phyloP scores from a whole-genome alignment of 2,888 invertebrate species.

The Macrosiphum euphorbiae region DNA sequence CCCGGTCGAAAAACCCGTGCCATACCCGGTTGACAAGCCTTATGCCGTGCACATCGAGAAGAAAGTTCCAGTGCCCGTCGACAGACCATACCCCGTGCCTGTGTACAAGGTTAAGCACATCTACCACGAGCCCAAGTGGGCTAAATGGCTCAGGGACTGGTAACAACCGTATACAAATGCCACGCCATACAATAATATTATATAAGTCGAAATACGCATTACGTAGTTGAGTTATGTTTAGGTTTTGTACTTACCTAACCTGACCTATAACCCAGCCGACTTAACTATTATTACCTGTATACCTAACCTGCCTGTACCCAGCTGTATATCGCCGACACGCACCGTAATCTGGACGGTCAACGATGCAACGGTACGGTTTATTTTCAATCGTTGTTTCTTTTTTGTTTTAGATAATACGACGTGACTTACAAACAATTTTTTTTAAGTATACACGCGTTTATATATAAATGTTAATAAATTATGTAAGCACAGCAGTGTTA shows the following conservation, averaged over 20 bases:
- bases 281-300: not conserved
- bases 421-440: not conserved
- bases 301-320: not conserved
- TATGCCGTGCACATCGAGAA: conserved; percentile 68
- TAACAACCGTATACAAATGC: not conserved
- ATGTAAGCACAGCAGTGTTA: conserved; percentile 44
- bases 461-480: conserved; percentile 29
- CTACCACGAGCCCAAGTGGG: conserved; percentile 66
- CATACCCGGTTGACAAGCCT: conserved; percentile 68
- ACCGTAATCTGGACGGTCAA: not conserved
- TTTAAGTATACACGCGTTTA: conserved; percentile 7
- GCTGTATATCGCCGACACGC: not conserved
- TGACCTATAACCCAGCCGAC: not conserved
- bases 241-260: not conserved
- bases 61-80: conserved; percentile 68
- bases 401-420: conserved; percentile 35
- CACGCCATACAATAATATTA: not conserved
- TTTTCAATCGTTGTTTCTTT: not conserved
- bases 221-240: not conserved
- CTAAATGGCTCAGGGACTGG: conserved; percentile 57
- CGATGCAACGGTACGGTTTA: not conserved
- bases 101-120: conserved; percentile 68
- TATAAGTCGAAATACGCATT: not conserved
- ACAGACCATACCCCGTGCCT: conserved; percentile 68
- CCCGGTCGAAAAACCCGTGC: conserved; percentile 68